phyloP scores from a whole-genome alignment of 1,140 invertebrate species.

The Microplitis mediator region DNA sequence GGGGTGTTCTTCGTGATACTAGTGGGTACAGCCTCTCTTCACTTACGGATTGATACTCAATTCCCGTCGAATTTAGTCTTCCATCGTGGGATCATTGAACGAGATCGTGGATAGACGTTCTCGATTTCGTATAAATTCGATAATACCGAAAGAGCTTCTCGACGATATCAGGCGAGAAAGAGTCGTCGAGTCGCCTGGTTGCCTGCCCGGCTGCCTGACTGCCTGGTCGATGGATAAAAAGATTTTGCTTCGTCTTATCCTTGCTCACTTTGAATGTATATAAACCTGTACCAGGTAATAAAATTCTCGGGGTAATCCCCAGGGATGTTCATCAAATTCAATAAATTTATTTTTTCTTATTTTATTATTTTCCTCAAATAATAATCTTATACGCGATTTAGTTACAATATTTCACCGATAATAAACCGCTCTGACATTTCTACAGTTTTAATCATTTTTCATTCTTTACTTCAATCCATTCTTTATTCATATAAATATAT shows the following conservation, averaged over 20 bases:
- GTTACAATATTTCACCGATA: too few relatives aligned
- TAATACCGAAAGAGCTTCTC: constrained; percentile 34
- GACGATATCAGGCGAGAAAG: constrained; percentile 24
- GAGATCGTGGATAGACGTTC: constrained; percentile 38
- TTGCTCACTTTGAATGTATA: constrained; percentile 12
- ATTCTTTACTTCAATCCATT: too few relatives aligned
- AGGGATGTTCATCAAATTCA: constrained; percentile 1
- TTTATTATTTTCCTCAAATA: not conserved
- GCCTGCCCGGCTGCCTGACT: constrained; percentile 25
- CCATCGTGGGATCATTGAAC: constrained; percentile 45
- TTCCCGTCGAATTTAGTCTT: constrained; percentile 52
- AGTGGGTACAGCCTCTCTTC: constrained; percentile 34
- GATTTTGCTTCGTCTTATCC: constrained; percentile 15
- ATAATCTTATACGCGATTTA: not conserved
- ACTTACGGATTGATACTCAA: constrained; percentile 57
- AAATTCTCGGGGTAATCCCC: not conserved
- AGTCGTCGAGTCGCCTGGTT: constrained; percentile 32
- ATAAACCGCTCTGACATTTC: too few relatives aligned
- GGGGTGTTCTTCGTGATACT: constrained; percentile 44
- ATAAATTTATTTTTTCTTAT: not conserved
- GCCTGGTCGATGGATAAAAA: constrained; percentile 25
- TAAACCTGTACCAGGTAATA: constrained; percentile 11
- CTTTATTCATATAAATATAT: too few relatives aligned
- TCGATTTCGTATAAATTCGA: constrained; percentile 50
- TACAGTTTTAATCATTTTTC: too few relatives aligned